Evolutionary conservation across 2,113 vertebrate species (phyloP).

Genomic region (Tupaia tana): DNA sequence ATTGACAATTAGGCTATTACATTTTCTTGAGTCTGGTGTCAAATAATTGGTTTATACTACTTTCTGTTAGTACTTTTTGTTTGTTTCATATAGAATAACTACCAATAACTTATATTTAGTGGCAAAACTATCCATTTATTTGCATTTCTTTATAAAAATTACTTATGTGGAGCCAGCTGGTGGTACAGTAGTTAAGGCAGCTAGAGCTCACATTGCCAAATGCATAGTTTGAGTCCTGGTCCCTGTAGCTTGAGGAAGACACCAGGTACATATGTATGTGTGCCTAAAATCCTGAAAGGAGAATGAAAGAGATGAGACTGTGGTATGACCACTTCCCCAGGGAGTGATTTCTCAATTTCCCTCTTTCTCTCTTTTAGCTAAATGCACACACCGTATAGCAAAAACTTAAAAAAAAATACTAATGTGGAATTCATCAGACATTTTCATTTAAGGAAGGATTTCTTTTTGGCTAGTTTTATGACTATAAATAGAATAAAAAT

Average conservation of each 20-base stretch:
- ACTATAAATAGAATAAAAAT: conserved; percentile 1
- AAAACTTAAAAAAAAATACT: no score
- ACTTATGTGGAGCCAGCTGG: neutral
- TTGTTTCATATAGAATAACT: neutral
- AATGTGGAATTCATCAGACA: neutral
- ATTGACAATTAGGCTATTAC: neutral
- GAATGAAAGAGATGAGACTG: no score
- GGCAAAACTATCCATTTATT: neutral
- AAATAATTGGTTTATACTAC: neutral
- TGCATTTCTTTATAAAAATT: conserved; percentile 27
- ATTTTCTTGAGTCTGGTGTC: neutral
- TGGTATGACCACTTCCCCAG: no score
- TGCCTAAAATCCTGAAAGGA: no score
- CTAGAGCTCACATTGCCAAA: no score
- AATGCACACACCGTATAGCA: no score
- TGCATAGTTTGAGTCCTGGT: no score
- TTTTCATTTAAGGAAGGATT: conserved; percentile 1
- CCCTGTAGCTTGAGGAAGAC: no score
- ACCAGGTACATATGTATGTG: no score
- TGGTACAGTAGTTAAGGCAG: no score
- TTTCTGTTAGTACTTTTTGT: neutral
- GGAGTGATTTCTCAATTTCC: no score
- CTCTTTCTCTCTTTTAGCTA: no score
- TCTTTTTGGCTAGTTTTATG: neutral
- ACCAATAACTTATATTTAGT: neutral